Percentiles rank a stretch among this genome's conserved stretches.
phyloP scores from a whole-genome alignment of 2,797 vertebrate genomes.

The Halcyon leucocephala region DNA sequence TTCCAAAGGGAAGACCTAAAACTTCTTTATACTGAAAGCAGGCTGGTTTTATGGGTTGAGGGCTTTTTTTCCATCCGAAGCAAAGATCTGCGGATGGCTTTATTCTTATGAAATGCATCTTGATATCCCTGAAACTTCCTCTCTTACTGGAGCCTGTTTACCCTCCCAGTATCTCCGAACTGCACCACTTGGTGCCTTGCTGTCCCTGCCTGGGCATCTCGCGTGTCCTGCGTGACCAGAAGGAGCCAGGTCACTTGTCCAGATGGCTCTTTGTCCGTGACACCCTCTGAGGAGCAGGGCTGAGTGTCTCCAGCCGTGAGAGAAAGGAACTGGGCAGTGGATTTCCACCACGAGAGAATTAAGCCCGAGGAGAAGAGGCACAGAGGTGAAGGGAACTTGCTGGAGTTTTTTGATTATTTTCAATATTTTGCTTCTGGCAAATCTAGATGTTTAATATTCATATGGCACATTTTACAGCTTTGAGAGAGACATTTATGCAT shows the following conservation, averaged over 20 bases:
- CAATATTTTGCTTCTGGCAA: slow-evolving; percentile 2
- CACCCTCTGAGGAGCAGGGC: background rate
- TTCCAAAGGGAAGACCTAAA: background rate
- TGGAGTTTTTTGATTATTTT: background rate
- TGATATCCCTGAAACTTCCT: rapidly evolving
- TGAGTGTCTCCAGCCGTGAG: rapidly evolving
- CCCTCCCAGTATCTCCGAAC: background rate
- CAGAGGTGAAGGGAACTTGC: background rate
- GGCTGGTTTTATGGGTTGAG: background rate
- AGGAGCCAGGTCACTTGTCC: background rate
- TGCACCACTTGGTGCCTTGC: background rate
- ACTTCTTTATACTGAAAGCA: background rate
- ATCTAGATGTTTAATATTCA: slow-evolving; percentile 65
- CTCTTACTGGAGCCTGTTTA: background rate
- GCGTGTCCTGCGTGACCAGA: background rate
- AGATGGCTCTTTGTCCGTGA: rapidly evolving
- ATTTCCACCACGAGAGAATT: background rate
- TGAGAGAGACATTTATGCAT: slow-evolving; percentile 67
- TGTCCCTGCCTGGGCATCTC: background rate
- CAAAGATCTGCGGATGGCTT: background rate
- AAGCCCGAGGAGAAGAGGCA: background rate
- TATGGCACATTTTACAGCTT: slow-evolving; percentile 53
- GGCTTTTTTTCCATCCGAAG: background rate
- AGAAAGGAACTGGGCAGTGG: background rate
- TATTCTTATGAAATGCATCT: background rate